Evolutionary conservation across 2,888 invertebrate genomes (phyloP), one percentile per base, ranked within the genome.

Genomic region (Apantesis nais): DNA sequence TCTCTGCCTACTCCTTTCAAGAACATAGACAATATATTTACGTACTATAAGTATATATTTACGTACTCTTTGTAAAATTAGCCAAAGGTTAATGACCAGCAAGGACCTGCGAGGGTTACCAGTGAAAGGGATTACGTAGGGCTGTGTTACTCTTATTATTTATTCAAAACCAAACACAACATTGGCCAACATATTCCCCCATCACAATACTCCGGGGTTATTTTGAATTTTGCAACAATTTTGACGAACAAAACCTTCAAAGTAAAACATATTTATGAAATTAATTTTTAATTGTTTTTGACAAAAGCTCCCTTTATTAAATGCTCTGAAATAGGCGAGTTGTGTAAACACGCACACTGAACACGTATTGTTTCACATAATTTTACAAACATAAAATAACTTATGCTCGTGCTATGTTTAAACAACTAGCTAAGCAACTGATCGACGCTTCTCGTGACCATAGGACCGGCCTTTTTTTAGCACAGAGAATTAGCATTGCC

Each of bases 231-330:
- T 62, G 25, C 25, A 39, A 58, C 66, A 37, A 12, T 66, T 62
- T 55, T 67, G 22, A 63, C 34, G 62, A 62, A 67, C 70, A 70
- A 62, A 60, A 48, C 62, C 7, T 58, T 19, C 5, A 48, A 12
- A 62, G 61, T 37, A 9, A 62, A 62, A 62, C 34, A 62, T n/a
- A n/a, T 62, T n/a, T 62, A n/a, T 12, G 11, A 4, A 37, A 31
- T 62, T 4, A 48, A 52, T 62, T 62, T 25, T 44, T 44, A 11
- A 34, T 16, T 48, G 19, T 37, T 48, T 25, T 62, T 67, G 29
- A 41, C 22, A 44, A 44, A 7, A 48, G 48, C 7, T 8, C 22
- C 22, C 48, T 48, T 48, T 48, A 22, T 22, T n/a, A n/a, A 52
- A n/a, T 52, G 22, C 22, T 52, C 48, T 52, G 0, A 52, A 52